phyloP scores from a whole-genome alignment of 2,113 vertebrate genomes.

The Fukomys damarensis region DNA sequence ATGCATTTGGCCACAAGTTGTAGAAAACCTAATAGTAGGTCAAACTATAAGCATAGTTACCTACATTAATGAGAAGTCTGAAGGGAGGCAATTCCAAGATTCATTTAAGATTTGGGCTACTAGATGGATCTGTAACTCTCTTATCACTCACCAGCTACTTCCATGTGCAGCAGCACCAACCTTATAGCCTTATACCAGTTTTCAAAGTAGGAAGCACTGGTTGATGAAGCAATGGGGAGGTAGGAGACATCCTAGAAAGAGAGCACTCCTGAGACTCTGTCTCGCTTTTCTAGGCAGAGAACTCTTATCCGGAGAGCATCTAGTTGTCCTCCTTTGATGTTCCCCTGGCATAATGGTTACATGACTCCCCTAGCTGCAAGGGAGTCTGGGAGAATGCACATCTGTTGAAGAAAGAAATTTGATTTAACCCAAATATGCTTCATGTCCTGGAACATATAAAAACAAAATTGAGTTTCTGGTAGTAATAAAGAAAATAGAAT shows the following conservation, averaged over 20 bases:
- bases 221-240: not conserved
- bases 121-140: not conserved
- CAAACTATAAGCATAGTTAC: not conserved
- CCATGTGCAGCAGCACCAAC: not conserved
- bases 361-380: not conserved
- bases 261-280: not conserved
- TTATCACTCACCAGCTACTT: not conserved
- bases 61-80: not conserved
- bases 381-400: not conserved
- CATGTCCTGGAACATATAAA: not conserved
- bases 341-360: not conserved
- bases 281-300: not conserved
- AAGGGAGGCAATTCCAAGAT: not conserved
- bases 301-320: not conserved
- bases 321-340: not conserved
- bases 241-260: not conserved
- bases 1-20: not conserved
- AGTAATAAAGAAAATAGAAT: not conserved
- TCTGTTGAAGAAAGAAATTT: not conserved
- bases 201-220: not conserved
- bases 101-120: not conserved
- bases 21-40: not conserved
- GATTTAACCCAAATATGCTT: not conserved
- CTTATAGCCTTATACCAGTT: not conserved
- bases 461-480: not conserved